Conservation (phyloP, 2,888 invertebrate species). For the Calephelis perditalis region DNA sequence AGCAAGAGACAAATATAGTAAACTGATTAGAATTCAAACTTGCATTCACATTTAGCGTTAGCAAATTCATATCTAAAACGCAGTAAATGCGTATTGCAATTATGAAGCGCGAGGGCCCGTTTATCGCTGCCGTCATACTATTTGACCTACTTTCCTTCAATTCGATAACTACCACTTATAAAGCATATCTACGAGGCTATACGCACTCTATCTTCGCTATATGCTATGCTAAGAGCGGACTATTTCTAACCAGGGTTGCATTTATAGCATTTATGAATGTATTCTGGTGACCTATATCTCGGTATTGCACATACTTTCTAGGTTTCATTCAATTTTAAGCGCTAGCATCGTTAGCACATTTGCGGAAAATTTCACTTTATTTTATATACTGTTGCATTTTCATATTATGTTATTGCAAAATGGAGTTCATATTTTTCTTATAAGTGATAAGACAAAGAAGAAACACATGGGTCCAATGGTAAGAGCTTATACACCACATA, state of each 20-base stretch:
- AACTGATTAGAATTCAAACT: background rate
- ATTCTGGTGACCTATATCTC: conserved; percentile 8
- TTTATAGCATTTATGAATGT: conserved; percentile 12
- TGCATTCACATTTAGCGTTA: conserved; percentile 3
- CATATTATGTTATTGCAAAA: no score
- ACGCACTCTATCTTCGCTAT: conserved; percentile 41
- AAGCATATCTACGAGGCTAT: conserved; percentile 39
- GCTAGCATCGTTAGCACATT: background rate
- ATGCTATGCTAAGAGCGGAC: conserved; percentile 31
- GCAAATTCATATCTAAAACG: conserved; percentile 22
- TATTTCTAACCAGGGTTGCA: conserved; percentile 28
- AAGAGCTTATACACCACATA: no score
- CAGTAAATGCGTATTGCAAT: conserved; percentile 39
- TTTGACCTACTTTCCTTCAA: conserved; percentile 68
- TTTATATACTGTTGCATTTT: no score
- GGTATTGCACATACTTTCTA: conserved; percentile 5
- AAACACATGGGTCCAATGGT: no score
- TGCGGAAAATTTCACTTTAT: no score
- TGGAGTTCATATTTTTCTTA: no score
- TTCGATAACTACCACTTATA: conserved; percentile 61
- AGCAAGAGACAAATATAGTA: background rate
- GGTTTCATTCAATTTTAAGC: conserved; percentile 6
- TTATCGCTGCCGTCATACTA: conserved; percentile 71
- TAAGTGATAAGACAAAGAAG: no score
- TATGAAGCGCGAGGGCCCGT: conserved; percentile 66